Evolutionary conservation across 2,888 invertebrate species (phyloP), one percentile per base, ranked within the genome.

Genomic region (Neoaliturus tenellus): DNA sequence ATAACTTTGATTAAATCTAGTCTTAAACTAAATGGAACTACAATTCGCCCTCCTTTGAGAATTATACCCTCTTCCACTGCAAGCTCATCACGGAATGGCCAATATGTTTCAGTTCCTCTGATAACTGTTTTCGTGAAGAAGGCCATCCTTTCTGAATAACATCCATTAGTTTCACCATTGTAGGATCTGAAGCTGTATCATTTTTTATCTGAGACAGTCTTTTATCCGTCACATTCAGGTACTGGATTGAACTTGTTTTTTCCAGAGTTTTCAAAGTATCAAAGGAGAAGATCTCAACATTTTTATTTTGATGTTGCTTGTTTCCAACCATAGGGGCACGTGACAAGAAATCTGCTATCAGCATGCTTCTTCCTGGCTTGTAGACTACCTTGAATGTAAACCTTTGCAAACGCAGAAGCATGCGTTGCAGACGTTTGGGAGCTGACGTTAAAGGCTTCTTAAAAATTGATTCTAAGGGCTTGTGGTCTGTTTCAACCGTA

Each of bases 401-500:
- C 25, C 41, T 23, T 0, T 62, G 25, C 1, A 81, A 23, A 28
- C 85, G 81, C 6, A 83, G 51, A 17, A 86, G 35, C 71, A 84
- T 84, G 0, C 84, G 31, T 58, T 85, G 83, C 1, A 85, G 44
- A 48, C 81, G 51, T 28, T 83, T 33, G 23, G 55, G 85, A n/a
- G 81, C 84, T 48, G 81, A 78, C 20, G 55, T 58, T 17, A 86
- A 69, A 25, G 58, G 82, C 48, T 85, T 81, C 28, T 55, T 69
- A 84, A 89, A 88, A 73, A 89, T 87, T 12, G 87, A 8, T 55
- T 87, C 88, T 14, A 89, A 82, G 0, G 88, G 89, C 81, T 89
- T 89, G 80, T 90, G 89, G 85, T 90, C 89, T 33, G 86, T 87
- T 67, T 88, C 84, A 2, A 89, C 87, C 23, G 62, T 85, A 8